Base-by-base conservation (phyloP, 2,797 vertebrate species). In the Macroramphosus scolopax region DNA sequence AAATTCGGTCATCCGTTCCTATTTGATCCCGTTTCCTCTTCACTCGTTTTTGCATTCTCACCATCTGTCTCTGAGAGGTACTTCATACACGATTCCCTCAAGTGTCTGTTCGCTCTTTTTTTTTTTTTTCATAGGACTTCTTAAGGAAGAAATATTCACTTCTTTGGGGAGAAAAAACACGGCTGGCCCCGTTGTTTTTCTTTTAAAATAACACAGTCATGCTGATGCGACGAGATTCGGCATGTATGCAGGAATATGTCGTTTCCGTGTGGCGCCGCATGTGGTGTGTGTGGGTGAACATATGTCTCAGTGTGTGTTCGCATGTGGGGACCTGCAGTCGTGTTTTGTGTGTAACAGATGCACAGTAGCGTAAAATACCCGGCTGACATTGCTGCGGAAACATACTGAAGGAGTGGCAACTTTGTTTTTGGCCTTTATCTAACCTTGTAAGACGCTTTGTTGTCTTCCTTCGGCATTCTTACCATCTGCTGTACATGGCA, bases 51-150 rank as follows among this genome's bases (percentile, higher is more conserved):
- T 55, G 37, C 26, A 58, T 70, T 51, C 69, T 63, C 51, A 44
- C 75, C 74, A 78, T 79, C 68, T 78, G 72, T 68, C 61, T 73
- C 64, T 79, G 34, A 68, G 68, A 74, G 61, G 56, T 53, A 51
- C 58, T 68, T 75, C 45, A 63, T 31, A 30, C 51, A 70, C 57
- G 50, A n/a, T 48, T 52, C 53, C 68, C 62, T 13, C 33, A 50
- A 73, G 59, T 44, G 52, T 33, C 36, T 1, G 10, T 46, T 60
- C 51, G 63, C 58, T 36, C 62, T 47, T 51, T 18, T 36, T 55
- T 60, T 36, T 59, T 47, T 51, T 18, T 36, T 55, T 60, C 62
- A 52, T 68, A 72, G 71, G 72, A 75, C 68, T 78, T 79, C 52
- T 53, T 59, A 32, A 32, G 4, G 33, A 66, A 43, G 43, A 69